These are phyloP conservation scores for Brenthis daphne DNA, from an alignment of 2,888 invertebrate species.

Conservation along the genomic window DNA sequence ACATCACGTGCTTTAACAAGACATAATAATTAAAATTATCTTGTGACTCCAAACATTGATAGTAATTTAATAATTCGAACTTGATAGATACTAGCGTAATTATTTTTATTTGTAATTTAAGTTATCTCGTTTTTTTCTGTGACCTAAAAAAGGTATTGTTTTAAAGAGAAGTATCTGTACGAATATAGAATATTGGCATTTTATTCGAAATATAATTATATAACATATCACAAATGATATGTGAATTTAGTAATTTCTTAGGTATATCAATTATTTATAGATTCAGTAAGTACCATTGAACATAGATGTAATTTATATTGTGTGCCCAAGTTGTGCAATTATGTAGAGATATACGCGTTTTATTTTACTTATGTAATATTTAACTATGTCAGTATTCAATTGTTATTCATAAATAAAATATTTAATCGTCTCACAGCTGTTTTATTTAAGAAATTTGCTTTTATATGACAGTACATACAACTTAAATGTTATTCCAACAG, in stretches of 20 bases:
- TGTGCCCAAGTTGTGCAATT: constrained; percentile 59
- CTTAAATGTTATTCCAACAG: no score
- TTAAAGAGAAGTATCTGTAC: background rate
- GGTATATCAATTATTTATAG: constrained; percentile 12
- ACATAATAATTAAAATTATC: constrained; percentile 9
- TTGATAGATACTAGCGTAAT: background rate
- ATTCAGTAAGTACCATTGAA: constrained; percentile 11
- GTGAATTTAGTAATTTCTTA: constrained; percentile 2
- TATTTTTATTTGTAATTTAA: background rate
- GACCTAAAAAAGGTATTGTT: background rate
- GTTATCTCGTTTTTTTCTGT: background rate
- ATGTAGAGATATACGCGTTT: constrained; percentile 57
- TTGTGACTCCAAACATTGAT: constrained; percentile 2
- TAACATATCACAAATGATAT: constrained; percentile 29
- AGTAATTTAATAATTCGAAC: background rate
- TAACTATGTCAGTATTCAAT: constrained; percentile 70
- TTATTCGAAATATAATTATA: background rate
- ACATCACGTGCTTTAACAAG: constrained; percentile 4
- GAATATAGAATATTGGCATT: constrained; percentile 3
- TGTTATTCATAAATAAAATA: constrained; percentile 76
- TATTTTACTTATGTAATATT: constrained; percentile 49
- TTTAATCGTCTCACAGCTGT: constrained; percentile 57
- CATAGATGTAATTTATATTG: constrained; percentile 31
- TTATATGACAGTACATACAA: background rate
- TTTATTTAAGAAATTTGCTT: constrained; percentile 40